Base-by-base conservation (phyloP, 92 coral and sea anemone species). In the Siderastrea radians region DNA sequence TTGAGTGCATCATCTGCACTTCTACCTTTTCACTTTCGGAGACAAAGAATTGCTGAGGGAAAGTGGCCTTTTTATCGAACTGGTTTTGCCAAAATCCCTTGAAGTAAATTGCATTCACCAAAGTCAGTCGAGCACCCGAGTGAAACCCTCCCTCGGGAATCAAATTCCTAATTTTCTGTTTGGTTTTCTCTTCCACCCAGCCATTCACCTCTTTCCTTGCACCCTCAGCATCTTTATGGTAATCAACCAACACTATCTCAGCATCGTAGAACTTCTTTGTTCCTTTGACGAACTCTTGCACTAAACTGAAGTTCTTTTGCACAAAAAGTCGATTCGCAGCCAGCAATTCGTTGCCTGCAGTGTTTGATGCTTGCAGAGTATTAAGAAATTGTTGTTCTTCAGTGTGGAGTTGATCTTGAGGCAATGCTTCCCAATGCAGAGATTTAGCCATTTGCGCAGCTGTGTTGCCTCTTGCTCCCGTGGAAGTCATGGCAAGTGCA, bases 181-280 rank as follows among this genome's bases (percentile, higher is more conserved):
- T 95, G 12, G 99, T 97, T 75, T 93, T 85, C 80, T 97, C 87
- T 67, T 92, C 98, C 4, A 95, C 98, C 99, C 99, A 97, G 8
- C 78, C 60, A 75, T 97, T 93, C 63, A 94, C 95, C 57, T 81
- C 80, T 74, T 81, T 72, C 52, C 98, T 87, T 7, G 95, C 97
- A 15, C 92, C 95, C 75, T 92, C 98, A 6, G 88, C 47, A 72
- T 95, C 88, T 1, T 55, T 71, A 64, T 85, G 75, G 86, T 92
- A 97, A 80, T 97, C 99, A 51, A 89, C 99, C 82, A 84, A n/a
- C 3, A 95, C 95, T 62, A 89, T 72, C 76, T 97, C 97, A 13
- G 96, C 96, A 16, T 77, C 91, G 85, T 93, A 97, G 68, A 61
- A 92, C 66, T 81, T 75, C 67, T 85, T 62, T 73, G 94, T 87